Evolutionary conservation across 1,140 invertebrate species (phyloP).

Genomic region (Cydia strobilella): DNA sequence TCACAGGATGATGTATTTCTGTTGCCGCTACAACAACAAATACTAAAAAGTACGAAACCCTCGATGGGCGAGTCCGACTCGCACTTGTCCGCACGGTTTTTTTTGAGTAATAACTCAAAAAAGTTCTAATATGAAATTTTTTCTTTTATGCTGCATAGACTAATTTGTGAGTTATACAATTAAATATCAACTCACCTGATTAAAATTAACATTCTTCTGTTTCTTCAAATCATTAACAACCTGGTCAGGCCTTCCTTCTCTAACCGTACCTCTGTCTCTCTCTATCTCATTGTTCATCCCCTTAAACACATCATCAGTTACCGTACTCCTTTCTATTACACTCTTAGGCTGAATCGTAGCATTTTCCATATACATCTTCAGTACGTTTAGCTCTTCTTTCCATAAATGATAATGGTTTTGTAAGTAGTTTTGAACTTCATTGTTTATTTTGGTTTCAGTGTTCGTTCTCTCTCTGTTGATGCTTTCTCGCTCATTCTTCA

Average conservation of each 20-base stretch:
- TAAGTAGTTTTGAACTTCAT: conserved; percentile 34
- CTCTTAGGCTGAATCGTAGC: conserved; percentile 45
- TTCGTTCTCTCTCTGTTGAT: conserved; percentile 53
- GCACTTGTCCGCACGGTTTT: too few species aligned
- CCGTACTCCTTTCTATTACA: conserved; percentile 51
- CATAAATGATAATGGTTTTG: conserved; percentile 53
- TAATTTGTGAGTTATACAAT: too few species aligned
- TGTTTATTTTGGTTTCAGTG: conserved; percentile 31
- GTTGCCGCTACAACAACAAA: too few species aligned
- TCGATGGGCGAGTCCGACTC: too few species aligned
- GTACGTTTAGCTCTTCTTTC: conserved; percentile 51
- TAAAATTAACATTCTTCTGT: conserved; percentile 70
- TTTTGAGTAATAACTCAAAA: too few species aligned
- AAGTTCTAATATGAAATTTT: too few species aligned
- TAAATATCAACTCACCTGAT: conserved; percentile 49
- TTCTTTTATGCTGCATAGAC: too few species aligned
- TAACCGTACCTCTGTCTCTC: conserved; percentile 35
- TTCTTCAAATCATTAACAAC: conserved; percentile 69
- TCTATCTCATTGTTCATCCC: conserved; percentile 56
- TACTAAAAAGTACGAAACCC: too few species aligned
- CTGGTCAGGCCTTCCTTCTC: conserved; percentile 47
- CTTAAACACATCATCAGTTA: conserved; percentile 45
- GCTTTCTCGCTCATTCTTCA: conserved; percentile 61
- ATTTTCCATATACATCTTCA: conserved; percentile 55
- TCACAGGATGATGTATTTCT: too few species aligned